A percentile compares a stretch with the other conserved stretches of the same genome.
Conservation (phyloP, 2,888 invertebrate species). For the Tigriopus californicus region DNA sequence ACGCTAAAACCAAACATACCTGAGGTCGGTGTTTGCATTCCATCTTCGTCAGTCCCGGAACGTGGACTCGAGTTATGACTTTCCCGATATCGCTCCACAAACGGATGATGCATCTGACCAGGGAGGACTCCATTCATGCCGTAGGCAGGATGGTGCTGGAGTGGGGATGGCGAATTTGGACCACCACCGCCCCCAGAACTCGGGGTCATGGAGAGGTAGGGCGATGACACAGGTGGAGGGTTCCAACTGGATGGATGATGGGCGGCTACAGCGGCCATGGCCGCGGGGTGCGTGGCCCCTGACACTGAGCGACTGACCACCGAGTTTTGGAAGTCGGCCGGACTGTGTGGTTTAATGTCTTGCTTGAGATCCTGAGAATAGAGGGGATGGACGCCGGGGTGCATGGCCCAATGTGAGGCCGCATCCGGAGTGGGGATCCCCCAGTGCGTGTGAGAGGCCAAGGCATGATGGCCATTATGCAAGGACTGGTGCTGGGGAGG, state of each 20-base stretch:
- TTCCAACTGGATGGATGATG: constrained; percentile 50
- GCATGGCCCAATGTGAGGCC: constrained; percentile 57
- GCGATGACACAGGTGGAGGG: constrained; percentile 66
- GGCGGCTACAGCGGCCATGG: constrained; percentile 28
- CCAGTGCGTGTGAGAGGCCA: constrained; percentile 41
- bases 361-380: constrained; percentile 25
- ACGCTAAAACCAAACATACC: neutral
- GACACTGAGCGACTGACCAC: constrained; percentile 17
- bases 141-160: constrained; percentile 34
- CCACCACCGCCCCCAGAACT: constrained; percentile 20
- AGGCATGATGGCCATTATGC: constrained; percentile 45
- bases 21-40: constrained; percentile 14
- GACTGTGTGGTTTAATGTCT: constrained; percentile 27
- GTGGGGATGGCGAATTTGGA: constrained; percentile 28
- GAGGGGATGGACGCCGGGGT: constrained; percentile 24
- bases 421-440: constrained; percentile 31
- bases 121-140: constrained; percentile 50
- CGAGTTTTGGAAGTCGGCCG: constrained; percentile 5
- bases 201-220: constrained; percentile 50
- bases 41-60: constrained; percentile 20
- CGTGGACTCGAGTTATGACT: constrained; percentile 22
- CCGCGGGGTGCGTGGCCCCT: constrained; percentile 21
- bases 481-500: constrained; percentile 45
- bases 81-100: constrained; percentile 22
- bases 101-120: constrained; percentile 35